Percentiles rank a stretch among this genome's conserved stretches.
Evolutionary conservation across 2,797 vertebrate genomes (phyloP).

Genomic region (Phylloscopus collybita): DNA sequence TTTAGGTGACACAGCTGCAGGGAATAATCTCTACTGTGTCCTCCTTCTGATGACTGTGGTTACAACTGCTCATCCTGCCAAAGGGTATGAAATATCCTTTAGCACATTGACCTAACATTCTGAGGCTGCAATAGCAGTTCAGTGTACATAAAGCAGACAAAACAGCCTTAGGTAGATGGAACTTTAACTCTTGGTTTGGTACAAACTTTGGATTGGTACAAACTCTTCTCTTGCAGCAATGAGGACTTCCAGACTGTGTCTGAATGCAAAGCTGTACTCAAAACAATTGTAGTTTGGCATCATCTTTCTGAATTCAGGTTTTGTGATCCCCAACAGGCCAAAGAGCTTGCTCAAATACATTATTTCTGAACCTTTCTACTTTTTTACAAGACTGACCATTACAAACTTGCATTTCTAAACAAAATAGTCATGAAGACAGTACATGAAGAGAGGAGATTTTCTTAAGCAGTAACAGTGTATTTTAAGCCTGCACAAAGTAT

Average conservation of each 20-base stretch:
- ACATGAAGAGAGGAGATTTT: background rate
- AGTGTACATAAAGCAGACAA: background rate
- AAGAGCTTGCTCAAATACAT: background rate
- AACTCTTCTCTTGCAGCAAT: background rate
- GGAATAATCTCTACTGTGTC: background rate
- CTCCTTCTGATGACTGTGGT: background rate
- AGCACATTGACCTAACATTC: background rate
- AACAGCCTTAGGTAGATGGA: background rate
- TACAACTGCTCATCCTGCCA: background rate
- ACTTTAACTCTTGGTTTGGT: background rate
- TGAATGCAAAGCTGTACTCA: background rate
- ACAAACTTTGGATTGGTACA: background rate
- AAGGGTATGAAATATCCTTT: background rate
- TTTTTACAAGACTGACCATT: background rate
- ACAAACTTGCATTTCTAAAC: background rate
- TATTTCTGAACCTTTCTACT: background rate
- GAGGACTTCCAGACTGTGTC: background rate
- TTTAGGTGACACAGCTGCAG: background rate
- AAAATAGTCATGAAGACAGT: background rate
- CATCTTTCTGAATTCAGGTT: background rate
- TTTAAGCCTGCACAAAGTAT: background rate
- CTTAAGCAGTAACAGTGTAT: background rate
- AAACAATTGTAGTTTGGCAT: background rate
- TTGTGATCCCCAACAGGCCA: background rate
- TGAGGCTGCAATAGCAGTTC: background rate